Conservation (phyloP, 37 sponge, comb jelly and placozoan genomes). For the Dysidea cf. avara region DNA sequence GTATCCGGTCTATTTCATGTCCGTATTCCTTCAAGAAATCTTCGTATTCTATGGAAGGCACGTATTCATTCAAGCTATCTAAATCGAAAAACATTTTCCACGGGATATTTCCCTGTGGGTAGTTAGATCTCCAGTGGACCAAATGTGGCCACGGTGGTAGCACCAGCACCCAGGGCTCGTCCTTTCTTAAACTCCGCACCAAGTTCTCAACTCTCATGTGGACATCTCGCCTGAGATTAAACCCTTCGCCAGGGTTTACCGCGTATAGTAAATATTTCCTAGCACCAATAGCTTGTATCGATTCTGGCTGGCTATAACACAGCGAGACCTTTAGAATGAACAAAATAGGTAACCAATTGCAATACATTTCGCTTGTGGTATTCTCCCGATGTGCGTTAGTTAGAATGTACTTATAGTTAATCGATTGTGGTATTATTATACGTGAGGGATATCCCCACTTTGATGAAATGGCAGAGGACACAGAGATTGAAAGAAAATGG, state of each 20-base stretch:
- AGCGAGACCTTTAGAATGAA: no score
- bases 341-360: no score
- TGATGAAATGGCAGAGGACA: not conserved
- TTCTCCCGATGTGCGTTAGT: no score
- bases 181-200: conserved; percentile 43
- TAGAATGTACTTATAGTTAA: no score
- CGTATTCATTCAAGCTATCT: conserved; percentile 56
- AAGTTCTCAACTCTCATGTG: conserved; percentile 77
- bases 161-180: conserved; percentile 75
- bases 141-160: conserved; percentile 91
- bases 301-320: not conserved
- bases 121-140: conserved; percentile 81
- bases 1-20: conserved; percentile 42
- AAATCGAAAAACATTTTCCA: conserved; percentile 87
- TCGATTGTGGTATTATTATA: no score
- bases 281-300: not conserved
- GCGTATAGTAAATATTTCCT: not conserved
- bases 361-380: no score
- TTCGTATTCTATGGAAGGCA: conserved; percentile 75
- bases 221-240: conserved; percentile 90
- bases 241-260: conserved; percentile 87
- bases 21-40: conserved; percentile 46
- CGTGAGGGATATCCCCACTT: no score
- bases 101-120: conserved; percentile 28
- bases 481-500: conserved; percentile 44